phyloP scores from a whole-genome alignment of 1,140 invertebrate species.

The Meloidogyne chitwoodi region DNA sequence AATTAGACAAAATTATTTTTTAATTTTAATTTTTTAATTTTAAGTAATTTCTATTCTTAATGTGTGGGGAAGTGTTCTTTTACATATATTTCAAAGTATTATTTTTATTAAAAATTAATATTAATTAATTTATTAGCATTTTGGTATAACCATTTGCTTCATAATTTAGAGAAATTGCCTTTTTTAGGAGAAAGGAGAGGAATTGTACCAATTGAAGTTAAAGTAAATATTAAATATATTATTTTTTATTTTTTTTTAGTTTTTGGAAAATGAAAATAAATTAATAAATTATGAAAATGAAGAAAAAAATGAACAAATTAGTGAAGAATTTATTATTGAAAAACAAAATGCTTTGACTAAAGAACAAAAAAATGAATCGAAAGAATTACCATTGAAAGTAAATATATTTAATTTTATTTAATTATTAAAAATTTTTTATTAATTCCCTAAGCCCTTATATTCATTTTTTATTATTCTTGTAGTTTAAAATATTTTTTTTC shows the following conservation, averaged over 20 bases:
- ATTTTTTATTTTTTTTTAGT: not conserved
- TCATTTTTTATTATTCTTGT: too few relatives aligned
- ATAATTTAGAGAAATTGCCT: not conserved
- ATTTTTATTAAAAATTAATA: slow-evolving; percentile 6
- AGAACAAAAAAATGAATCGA: not conserved
- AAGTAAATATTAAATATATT: not conserved
- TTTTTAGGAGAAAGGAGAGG: not conserved
- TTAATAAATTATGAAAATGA: not conserved
- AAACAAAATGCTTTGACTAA: not conserved
- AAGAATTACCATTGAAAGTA: not conserved
- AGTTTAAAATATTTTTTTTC: too few relatives aligned
- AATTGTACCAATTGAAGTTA: not conserved
- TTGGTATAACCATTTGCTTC: slow-evolving; percentile 16
- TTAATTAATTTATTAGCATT: not conserved
- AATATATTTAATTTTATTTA: not conserved
- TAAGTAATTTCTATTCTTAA: slow-evolving; percentile 82
- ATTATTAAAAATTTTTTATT: too few relatives aligned
- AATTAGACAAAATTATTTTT: not conserved
- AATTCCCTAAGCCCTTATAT: too few relatives aligned
- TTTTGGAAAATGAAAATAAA: not conserved
- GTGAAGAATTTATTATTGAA: not conserved
- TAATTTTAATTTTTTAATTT: slow-evolving; percentile 57
- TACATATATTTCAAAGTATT: slow-evolving; percentile 74
- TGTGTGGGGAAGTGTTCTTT: slow-evolving; percentile 92
- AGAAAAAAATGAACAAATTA: not conserved